Evolutionary conservation across 2,113 vertebrate species (phyloP).

Genomic region (Bubo bubo): DNA sequence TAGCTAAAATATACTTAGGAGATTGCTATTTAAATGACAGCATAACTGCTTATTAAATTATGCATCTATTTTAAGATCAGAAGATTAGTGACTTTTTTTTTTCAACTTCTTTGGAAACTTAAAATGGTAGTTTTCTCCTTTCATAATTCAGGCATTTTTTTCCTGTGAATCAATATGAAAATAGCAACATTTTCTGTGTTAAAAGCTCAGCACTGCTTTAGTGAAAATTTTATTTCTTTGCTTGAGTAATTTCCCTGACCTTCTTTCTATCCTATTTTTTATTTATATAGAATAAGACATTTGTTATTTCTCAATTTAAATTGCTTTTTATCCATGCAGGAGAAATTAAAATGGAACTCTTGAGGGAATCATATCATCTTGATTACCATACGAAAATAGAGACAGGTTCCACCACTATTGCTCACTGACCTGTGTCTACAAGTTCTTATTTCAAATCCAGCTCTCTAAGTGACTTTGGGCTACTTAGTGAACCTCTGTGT

Average conservation of each 20-base stretch:
- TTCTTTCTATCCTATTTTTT: slow-evolving; percentile 27
- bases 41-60: neutral
- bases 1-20: neutral
- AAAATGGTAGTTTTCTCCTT: neutral
- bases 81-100: neutral
- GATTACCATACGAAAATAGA: slow-evolving; percentile 31
- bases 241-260: slow-evolving; percentile 19
- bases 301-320: slow-evolving; percentile 53
- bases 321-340: slow-evolving; percentile 49
- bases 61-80: slow-evolving; percentile 5
- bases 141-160: neutral
- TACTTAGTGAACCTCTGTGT: neutral
- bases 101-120: neutral
- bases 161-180: neutral
- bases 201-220: neutral
- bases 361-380: neutral
- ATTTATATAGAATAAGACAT: slow-evolving; percentile 37
- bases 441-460: neutral
- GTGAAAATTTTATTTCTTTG: slow-evolving; percentile 8
- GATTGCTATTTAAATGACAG: slow-evolving; percentile 27
- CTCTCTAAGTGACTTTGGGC: neutral
- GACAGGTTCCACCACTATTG: neutral
- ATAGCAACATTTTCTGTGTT: neutral
- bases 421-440: slow-evolving; percentile 11
- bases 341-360: slow-evolving; percentile 41